Percentiles rank a stretch among this genome's conserved stretches.
Evolutionary conservation across 2,113 vertebrate genomes (phyloP).

Genomic region (Catagonus wagneri): DNA sequence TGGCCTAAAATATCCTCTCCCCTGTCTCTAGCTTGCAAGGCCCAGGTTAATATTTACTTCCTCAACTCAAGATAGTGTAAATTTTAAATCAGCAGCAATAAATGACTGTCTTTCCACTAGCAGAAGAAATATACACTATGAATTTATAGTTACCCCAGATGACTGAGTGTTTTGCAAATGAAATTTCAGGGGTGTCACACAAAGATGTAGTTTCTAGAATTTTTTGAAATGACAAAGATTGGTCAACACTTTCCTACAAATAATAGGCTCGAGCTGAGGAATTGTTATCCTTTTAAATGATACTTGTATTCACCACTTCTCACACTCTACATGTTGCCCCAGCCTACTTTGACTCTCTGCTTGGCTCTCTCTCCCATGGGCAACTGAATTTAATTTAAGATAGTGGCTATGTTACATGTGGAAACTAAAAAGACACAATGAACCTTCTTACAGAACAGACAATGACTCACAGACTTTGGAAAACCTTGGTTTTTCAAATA

Average conservation of each 20-base stretch:
- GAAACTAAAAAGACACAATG: too few species aligned
- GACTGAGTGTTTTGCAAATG: constrained; percentile 47
- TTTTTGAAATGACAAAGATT: constrained; percentile 45
- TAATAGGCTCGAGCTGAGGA: neutral
- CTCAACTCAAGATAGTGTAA: constrained; percentile 44
- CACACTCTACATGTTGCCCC: neutral
- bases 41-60: constrained; percentile 47
- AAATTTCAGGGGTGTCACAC: neutral
- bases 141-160: constrained; percentile 22
- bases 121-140: constrained; percentile 13
- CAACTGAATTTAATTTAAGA: constrained; percentile 54
- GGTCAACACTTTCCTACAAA: neutral
- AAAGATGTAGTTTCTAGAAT: constrained; percentile 34
- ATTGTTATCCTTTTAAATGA: neutral
- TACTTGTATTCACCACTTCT: neutral
- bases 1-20: neutral
- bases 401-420: neutral
- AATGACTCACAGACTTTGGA: too few species aligned
- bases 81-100: neutral
- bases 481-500: too few species aligned
- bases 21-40: neutral
- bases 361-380: neutral
- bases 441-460: too few species aligned
- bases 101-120: constrained; percentile 12
- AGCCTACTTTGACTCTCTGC: neutral